These are phyloP conservation scores for Hyla sarda DNA, from an alignment of 2,113 vertebrate genomes.

Conservation along the genomic window DNA sequence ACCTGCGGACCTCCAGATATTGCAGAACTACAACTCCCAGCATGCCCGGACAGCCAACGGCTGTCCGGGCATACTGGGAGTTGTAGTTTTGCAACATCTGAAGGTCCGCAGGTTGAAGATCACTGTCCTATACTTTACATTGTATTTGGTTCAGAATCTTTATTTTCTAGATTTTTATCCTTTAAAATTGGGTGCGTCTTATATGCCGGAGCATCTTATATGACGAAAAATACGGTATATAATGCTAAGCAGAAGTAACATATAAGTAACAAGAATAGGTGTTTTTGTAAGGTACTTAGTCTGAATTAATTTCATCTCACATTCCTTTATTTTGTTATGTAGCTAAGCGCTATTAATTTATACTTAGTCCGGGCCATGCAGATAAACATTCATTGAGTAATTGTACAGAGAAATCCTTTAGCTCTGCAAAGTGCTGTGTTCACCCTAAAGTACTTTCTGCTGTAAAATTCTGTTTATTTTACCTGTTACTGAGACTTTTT, in stretches of 20 bases:
- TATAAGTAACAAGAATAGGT: background rate
- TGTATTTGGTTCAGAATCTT: no score
- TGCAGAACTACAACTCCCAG: no score
- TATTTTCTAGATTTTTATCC: no score
- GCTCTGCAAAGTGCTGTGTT: slow-evolving; percentile 30
- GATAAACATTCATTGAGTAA: slow-evolving; percentile 24
- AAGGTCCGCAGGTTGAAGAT: no score
- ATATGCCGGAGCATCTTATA: no score
- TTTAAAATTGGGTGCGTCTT: no score
- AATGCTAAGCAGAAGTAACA: background rate
- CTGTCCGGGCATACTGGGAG: no score
- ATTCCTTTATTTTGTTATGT: background rate
- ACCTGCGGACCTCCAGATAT: no score
- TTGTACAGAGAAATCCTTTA: slow-evolving; percentile 31
- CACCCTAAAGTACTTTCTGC: slow-evolving; percentile 40
- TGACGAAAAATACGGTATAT: no score
- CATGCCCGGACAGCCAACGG: no score
- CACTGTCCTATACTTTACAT: no score
- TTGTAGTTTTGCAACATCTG: no score
- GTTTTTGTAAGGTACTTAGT: background rate
- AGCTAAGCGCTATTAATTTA: slow-evolving; percentile 39
- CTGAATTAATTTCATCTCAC: background rate
- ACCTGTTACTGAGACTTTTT: slow-evolving; percentile 41
- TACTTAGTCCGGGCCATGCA: background rate
- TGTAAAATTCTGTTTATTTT: slow-evolving; percentile 46